Conservation (phyloP, 2,797 vertebrate species). For the Pygocentrus nattereri region DNA sequence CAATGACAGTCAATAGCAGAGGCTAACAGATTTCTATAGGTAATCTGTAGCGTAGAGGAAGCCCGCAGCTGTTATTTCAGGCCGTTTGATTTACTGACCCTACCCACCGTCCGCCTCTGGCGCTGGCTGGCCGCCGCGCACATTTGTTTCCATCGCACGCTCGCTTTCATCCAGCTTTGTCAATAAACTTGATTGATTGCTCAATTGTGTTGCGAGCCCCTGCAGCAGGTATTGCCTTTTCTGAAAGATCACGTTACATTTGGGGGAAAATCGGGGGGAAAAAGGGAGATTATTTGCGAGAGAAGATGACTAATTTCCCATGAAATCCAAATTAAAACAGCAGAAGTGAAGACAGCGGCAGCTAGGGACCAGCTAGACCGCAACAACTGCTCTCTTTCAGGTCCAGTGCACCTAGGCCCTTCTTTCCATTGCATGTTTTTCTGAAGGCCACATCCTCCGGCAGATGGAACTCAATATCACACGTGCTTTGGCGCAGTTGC, state of each 20-base stretch:
- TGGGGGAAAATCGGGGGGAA: conserved; percentile 13
- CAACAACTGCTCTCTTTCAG: conserved; percentile 39
- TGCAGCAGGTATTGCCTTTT: conserved; percentile 57
- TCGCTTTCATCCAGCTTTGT: conserved; percentile 54
- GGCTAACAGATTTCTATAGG: conserved; percentile 54
- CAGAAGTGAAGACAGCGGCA: conserved; percentile 21
- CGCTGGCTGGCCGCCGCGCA: conserved; percentile 25
- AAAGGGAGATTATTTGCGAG: conserved; percentile 38
- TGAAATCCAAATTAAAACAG: conserved; percentile 53
- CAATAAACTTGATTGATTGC: conserved; percentile 61
- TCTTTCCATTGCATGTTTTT: conserved; percentile 2
- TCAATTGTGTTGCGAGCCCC: conserved; percentile 45
- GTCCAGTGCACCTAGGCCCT: conserved; percentile 5
- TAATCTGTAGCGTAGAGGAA: conserved; percentile 42
- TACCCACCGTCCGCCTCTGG: conserved; percentile 40
- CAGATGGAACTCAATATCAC: conserved; percentile 15
- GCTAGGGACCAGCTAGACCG: neutral
- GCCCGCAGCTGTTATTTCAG: conserved; percentile 48
- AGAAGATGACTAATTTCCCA: conserved; percentile 51
- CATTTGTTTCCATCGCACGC: conserved; percentile 52
- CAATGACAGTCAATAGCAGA: conserved; percentile 31
- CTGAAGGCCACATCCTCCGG: conserved; percentile 8
- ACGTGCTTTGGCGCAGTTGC: neutral
- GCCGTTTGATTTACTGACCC: conserved; percentile 61
- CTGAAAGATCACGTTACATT: conserved; percentile 52